Conservation (phyloP, 2,113 vertebrate genomes). For the Otolemur garnettii region DNA sequence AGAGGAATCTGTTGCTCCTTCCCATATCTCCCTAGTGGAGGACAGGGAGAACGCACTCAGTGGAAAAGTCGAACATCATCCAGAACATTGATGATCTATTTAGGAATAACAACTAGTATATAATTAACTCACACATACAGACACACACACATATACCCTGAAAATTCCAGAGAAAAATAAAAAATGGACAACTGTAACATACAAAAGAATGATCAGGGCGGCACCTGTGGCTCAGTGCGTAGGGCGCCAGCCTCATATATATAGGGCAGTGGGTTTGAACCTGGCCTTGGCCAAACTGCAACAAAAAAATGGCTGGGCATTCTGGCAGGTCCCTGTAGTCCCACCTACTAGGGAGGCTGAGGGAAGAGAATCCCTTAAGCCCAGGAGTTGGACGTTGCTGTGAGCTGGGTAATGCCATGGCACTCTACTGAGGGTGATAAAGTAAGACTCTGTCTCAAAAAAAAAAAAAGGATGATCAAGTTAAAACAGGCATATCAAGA, state of each 20-base stretch:
- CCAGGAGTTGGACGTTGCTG: no score
- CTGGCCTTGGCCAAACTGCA: no score
- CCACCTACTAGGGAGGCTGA: no score
- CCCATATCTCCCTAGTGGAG: background rate
- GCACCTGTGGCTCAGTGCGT: no score
- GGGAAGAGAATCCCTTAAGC: no score
- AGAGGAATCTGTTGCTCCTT: background rate
- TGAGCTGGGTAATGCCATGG: no score
- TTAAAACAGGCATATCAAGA: background rate
- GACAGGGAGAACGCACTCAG: background rate
- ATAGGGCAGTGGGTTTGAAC: no score
- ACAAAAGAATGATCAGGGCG: background rate
- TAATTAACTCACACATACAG: background rate
- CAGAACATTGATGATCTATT: background rate
- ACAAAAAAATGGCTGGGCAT: no score
- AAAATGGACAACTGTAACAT: background rate
- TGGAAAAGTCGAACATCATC: background rate
- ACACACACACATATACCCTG: background rate
- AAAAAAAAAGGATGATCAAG: background rate
- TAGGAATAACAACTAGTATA: background rate
- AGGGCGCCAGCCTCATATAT: no score
- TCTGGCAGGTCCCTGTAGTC: no score
- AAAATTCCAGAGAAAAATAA: background rate
- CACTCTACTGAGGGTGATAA: no score
- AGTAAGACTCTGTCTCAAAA: no score